Conservation (phyloP, 2,797 vertebrate genomes). For the Monodelphis domestica region DNA sequence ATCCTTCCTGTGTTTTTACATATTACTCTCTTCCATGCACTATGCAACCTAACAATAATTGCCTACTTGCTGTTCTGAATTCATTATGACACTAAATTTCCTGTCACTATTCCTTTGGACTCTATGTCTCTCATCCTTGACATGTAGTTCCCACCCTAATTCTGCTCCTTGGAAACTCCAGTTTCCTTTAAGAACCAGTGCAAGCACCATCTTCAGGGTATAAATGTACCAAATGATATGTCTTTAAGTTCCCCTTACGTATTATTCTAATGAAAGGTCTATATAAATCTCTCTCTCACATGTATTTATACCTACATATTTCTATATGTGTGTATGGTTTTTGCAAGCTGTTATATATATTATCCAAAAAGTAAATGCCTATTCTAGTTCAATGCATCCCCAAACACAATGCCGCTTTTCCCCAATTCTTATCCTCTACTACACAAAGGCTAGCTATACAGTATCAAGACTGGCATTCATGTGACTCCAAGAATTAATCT, state of each 20-base stretch:
- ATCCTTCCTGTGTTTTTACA: not conserved
- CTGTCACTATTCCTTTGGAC: not conserved
- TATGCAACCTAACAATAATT: not conserved
- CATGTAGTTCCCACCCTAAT: not conserved
- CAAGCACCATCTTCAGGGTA: not conserved
- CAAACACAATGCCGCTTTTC: not conserved
- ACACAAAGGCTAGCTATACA: not conserved
- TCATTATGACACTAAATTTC: not conserved
- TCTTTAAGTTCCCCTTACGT: too few species aligned
- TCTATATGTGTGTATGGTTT: too few species aligned
- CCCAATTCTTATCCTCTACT: not conserved
- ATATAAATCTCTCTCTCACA: too few species aligned
- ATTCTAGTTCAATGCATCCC: slow-evolving; percentile 14
- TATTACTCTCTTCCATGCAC: not conserved
- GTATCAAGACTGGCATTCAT: not conserved
- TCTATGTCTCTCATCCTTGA: not conserved
- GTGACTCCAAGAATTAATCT: slow-evolving; percentile 39
- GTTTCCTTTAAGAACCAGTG: not conserved
- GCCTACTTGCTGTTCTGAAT: not conserved
- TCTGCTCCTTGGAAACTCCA: not conserved
- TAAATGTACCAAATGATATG: too few species aligned
- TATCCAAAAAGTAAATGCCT: slow-evolving; percentile 42
- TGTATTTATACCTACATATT: too few species aligned
- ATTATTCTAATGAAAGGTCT: too few species aligned
- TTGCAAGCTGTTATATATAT: not conserved